Conservation (phyloP, 2,797 vertebrate species). For the Chromis chromis region DNA sequence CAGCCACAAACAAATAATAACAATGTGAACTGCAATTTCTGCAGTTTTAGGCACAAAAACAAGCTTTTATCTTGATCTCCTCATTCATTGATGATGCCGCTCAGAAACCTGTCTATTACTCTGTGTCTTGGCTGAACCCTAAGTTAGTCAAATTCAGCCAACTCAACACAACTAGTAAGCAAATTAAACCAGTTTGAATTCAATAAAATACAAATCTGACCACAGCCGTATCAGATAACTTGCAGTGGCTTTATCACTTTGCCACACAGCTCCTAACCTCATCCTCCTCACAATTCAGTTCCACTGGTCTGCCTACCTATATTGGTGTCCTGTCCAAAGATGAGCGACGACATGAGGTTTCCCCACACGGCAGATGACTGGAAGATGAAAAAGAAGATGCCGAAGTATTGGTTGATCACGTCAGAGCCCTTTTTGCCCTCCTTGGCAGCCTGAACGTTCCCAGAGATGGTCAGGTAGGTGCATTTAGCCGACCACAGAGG, state of each 20-base stretch:
- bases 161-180: too few relatives aligned
- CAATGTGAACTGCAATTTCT: too few relatives aligned
- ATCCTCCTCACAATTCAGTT: fast-evolving
- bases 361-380: conserved; percentile 95
- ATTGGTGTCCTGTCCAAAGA: conserved; percentile 85
- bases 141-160: too few relatives aligned
- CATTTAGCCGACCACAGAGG: conserved; percentile 96
- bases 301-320: conserved; percentile 76
- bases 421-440: conserved; percentile 83
- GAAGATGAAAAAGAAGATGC: conserved; percentile 95
- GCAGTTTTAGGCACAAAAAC: too few relatives aligned
- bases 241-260: too few relatives aligned
- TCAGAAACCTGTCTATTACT: too few relatives aligned
- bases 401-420: conserved; percentile 93
- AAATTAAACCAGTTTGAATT: too few relatives aligned
- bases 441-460: conserved; percentile 81
- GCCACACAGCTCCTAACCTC: neutral
- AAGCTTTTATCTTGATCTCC: too few relatives aligned
- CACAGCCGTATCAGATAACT: neutral
- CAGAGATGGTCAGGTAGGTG: conserved; percentile 91
- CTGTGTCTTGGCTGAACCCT: too few relatives aligned
- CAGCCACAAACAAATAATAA: too few relatives aligned
- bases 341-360: conserved; percentile 95
- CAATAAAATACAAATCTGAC: neutral
- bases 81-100: too few relatives aligned